A percentile compares a stretch with the other conserved stretches of the same genome.
Conservation (phyloP, 2,888 invertebrate genomes). For the Rhopalosiphum nymphaeae region DNA sequence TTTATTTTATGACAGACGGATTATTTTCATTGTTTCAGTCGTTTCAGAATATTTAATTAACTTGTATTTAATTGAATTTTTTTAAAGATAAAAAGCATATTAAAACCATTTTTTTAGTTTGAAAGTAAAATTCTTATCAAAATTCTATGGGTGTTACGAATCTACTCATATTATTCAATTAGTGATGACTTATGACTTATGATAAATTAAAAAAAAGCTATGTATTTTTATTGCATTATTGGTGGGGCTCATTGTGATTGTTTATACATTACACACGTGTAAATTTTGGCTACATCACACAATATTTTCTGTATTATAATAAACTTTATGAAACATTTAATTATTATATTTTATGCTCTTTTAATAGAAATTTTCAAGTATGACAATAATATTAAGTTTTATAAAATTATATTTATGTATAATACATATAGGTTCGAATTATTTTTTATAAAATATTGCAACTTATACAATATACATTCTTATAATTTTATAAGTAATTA, state of each 20-base stretch:
- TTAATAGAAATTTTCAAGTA: not conserved
- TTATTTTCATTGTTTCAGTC: not conserved
- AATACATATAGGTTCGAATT: not conserved
- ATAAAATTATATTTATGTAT: not conserved
- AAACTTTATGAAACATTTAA: not conserved
- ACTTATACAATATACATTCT: too few relatives aligned
- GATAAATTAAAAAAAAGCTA: not conserved
- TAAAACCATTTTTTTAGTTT: not conserved
- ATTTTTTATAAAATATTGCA: too few relatives aligned
- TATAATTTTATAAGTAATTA: too few relatives aligned
- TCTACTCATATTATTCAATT: not conserved
- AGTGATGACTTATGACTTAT: not conserved
- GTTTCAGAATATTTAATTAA: not conserved
- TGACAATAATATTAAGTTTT: not conserved
- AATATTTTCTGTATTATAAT: not conserved
- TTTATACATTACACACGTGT: not conserved
- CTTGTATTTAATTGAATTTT: not conserved
- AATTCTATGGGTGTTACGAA: not conserved
- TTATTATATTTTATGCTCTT: not conserved
- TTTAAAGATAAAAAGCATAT: not conserved
- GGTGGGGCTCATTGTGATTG: not conserved
- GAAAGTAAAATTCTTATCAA: not conserved
- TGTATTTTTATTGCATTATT: not conserved
- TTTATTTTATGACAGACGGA: too few relatives aligned
- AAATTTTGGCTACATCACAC: not conserved